These are phyloP conservation scores for Nemoura dubitans DNA, from an alignment of 2,888 invertebrate genomes.

Conservation along the genomic window DNA sequence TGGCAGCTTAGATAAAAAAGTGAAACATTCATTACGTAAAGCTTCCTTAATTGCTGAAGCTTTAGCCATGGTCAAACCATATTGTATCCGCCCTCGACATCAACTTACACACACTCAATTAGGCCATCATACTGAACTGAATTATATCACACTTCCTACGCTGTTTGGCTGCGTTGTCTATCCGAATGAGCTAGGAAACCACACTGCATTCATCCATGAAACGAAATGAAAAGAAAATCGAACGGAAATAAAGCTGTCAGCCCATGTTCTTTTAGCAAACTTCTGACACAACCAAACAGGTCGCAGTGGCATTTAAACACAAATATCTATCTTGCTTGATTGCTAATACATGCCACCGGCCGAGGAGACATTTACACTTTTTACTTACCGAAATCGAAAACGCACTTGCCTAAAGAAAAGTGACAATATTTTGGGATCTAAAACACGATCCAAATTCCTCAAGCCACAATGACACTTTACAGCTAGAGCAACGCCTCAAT, in stretches of 20 bases:
- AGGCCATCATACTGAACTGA: no score
- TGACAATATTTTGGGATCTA: not conserved
- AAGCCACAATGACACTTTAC: no score
- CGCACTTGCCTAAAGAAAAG: not conserved
- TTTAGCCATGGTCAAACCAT: not conserved
- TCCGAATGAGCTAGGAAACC: not conserved
- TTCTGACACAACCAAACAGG: slow-evolving; percentile 3
- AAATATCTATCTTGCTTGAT: not conserved
- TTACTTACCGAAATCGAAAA: not conserved
- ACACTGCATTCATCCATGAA: not conserved
- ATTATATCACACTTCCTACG: not conserved
- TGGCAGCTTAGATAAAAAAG: not conserved
- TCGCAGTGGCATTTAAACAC: not conserved
- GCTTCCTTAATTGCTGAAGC: not conserved
- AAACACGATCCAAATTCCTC: not conserved
- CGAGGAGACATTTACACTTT: not conserved
- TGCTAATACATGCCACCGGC: not conserved
- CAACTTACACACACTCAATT: no score
- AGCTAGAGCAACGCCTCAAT: no score
- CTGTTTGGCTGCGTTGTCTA: not conserved
- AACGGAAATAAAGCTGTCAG: not conserved
- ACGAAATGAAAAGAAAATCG: not conserved
- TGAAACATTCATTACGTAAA: not conserved
- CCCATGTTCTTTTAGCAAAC: not conserved
- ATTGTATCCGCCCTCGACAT: not conserved